phyloP scores from a whole-genome alignment of 2,113 vertebrate species.

The Mesoclemmys tuberculata region DNA sequence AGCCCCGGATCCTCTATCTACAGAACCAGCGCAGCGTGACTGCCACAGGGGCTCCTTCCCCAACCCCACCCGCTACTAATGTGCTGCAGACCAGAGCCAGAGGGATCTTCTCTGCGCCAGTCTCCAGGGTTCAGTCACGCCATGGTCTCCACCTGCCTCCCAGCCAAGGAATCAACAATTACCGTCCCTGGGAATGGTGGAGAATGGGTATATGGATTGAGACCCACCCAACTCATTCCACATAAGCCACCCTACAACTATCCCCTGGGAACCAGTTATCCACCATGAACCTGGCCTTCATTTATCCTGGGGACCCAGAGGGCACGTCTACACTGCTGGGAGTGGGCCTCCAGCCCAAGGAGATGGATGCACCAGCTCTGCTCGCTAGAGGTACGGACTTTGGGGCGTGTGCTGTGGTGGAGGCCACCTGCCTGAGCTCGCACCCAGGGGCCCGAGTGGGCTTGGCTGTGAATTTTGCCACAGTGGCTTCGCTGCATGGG shows the following conservation, averaged over 20 bases:
- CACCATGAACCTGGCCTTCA: background rate
- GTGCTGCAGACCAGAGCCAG: background rate
- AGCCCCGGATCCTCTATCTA: background rate
- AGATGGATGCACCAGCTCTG: background rate
- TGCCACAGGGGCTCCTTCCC: background rate
- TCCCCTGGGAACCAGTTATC: background rate
- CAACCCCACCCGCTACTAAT: background rate
- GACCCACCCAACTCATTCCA: background rate
- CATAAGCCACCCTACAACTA: fast-evolving
- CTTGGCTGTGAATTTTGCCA: no score
- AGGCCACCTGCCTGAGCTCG: background rate
- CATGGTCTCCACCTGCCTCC: background rate
- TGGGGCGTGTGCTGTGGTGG: background rate
- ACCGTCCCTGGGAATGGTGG: background rate
- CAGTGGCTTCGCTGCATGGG: background rate
- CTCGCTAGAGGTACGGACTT: background rate
- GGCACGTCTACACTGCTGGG: background rate
- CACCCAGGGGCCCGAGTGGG: no score
- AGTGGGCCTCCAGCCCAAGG: background rate
- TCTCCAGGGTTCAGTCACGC: background rate
- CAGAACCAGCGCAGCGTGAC: background rate
- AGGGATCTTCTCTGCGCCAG: background rate
- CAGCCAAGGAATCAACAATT: background rate
- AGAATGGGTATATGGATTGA: background rate
- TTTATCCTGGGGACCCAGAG: background rate